Percentiles rank a stretch among this genome's conserved stretches.
Conservation (phyloP, 2,113 vertebrate species). For the Erythrocercus mccallii region DNA sequence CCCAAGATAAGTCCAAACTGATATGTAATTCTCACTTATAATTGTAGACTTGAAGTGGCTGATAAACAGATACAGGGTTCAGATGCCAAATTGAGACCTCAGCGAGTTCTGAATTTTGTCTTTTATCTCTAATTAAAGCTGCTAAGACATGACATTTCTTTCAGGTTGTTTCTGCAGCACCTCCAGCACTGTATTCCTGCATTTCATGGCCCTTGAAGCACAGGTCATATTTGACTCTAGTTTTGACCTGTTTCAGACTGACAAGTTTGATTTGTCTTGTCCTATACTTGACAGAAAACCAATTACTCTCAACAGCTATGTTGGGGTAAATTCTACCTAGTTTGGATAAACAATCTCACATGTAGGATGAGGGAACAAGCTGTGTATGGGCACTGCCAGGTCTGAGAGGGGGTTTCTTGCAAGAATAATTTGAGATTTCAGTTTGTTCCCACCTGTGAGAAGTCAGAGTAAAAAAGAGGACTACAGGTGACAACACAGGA, state of each 20-base stretch:
- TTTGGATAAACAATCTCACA: neutral
- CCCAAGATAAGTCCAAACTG: neutral
- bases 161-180: neutral
- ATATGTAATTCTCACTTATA: neutral
- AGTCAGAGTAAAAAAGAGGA: neutral
- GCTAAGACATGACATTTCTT: neutral
- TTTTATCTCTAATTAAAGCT: constrained; percentile 18
- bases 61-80: neutral
- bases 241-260: neutral
- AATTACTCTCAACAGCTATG: neutral
- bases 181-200: neutral
- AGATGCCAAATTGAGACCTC: neutral
- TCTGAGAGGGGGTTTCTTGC: neutral
- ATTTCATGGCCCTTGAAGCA: neutral
- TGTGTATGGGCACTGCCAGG: neutral
- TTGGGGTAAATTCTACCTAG: neutral
- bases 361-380: neutral
- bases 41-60: neutral
- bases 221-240: neutral
- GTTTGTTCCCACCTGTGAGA: neutral
- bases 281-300: neutral
- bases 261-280: constrained; percentile 20
- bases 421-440: neutral
- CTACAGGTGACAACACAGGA: neutral
- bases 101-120: neutral